Evolutionary conservation across 2,888 invertebrate genomes (phyloP), one percentile per base, ranked within the genome.

Genomic region (Eristalinus sepulchralis): DNA sequence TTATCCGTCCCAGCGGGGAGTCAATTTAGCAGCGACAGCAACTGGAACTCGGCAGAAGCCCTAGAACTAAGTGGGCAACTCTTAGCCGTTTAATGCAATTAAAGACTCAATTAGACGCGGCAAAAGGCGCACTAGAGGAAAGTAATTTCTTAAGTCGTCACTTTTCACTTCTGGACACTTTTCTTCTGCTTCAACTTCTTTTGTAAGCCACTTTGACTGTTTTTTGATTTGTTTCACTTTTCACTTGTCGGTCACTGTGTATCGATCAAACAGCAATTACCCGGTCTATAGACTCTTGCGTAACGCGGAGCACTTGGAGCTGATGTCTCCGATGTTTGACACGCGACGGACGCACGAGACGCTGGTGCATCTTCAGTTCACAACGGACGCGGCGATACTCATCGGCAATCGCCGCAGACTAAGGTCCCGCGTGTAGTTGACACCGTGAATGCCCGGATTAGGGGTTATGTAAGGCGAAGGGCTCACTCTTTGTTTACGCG

Each of bases 231-330:
- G 66, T 36, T 67, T 67, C 67, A 72, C 60, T 75, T 68, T 83
- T 62, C 24, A 24, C 36, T 39, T 17, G 22, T 60, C 47, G 2
- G 47, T 72, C 66, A 79, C 34, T 72, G 63, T 59, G n/a, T 17
- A 85, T 85, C 71, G 84, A 85, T 68, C 63, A 85, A 85, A 81
- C 76, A 80, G 70, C 31, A 60, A 60, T 31, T 33, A 57, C 34
- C 64, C 57, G 17, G 8, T 22, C 39, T 60, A 22, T 22, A 33
- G 22, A 20, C 31, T 17, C 59, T 57, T 11, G 39, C 66, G 62
- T 77, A 53, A 31, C 17, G 5, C 27, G 8, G 11, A 6, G n/a
- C 27, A 5, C 27, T 27, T 27, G 39, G 39, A 6, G n/a, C 2
- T 4, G 39, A n/a, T 47, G 17, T 8, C 6, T 8, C 6, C 17